Base-by-base conservation (phyloP, 1,140 invertebrate species). In the Caenorhabditis brenneri region DNA sequence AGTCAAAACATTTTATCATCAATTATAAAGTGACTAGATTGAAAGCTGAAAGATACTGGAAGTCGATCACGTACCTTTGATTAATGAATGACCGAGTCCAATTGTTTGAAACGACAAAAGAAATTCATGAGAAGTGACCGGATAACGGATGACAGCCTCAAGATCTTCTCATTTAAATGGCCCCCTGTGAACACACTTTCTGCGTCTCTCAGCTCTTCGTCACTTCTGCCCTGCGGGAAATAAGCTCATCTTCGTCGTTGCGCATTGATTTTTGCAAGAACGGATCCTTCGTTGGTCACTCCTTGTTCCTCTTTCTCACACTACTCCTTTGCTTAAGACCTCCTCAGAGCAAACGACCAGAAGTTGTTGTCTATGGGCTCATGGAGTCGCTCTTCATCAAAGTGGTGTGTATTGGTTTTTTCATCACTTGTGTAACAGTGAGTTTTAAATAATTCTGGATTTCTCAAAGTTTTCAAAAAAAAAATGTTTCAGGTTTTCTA, bases 221-320 rank as follows among this genome's bases (percentile, higher is more conserved):
- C 10, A n/a, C 16, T 42, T 22, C 36, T 74, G 33, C 65, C 42
- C 58, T n/a, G n/a, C 65, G 9, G 65, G 46, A n/a, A 74, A 74
- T 39, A 74, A 46, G 65, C 65, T 39, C 65, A 74, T 74, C 65
- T 33, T 74, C n/a, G 65, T 74, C 36, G 65, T 42, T 42, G 65
- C 65, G 65, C 65, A 74, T 74, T 74, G 65, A 74, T 74, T 74
- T 74, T 74, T 42, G 65, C 36, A 46, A 22, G 65, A 31, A 74
- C 53, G 24, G 53, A 55, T 55, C 53, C 53, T 55, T 24, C 15
- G 48, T 51, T 15, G 22, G 1, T 29, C 22, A 19, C 27, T 55
- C 15, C 22, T 55, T n/a, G 22, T n/a, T 55, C n/a, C 2, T n/a
- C 22, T 27, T 27, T 27, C 24, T 29, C 24, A 29, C 53, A 10